Evolutionary conservation across 2,797 vertebrate genomes (phyloP).

Genomic region (Gobionotothen gibberifrons): DNA sequence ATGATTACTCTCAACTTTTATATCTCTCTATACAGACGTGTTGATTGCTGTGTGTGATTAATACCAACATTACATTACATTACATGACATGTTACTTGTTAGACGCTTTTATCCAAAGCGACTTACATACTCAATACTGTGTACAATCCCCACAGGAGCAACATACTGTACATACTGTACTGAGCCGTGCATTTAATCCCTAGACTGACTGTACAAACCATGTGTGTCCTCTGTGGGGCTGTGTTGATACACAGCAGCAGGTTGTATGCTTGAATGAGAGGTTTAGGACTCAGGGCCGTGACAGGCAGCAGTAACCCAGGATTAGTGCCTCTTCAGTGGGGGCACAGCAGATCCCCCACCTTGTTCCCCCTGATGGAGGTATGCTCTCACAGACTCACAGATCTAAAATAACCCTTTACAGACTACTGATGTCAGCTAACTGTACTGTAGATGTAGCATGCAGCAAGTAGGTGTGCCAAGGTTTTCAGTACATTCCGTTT

Average conservation of each 20-base stretch:
- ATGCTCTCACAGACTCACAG: constrained; percentile 55
- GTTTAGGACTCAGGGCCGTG: constrained; percentile 23
- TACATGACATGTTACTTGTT: no score
- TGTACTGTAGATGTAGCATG: background rate
- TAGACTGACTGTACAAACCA: constrained; percentile 5
- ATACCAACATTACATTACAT: no score
- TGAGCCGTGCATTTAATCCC: constrained; percentile 22
- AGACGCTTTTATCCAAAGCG: no score
- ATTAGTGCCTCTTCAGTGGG: constrained; percentile 46
- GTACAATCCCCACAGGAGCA: no score
- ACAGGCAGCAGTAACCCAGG: constrained; percentile 41
- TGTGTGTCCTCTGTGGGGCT: constrained; percentile 10
- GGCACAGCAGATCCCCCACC: constrained; percentile 55
- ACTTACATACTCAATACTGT: no score
- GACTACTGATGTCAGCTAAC: constrained; percentile 8
- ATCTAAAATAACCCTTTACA: constrained; percentile 64
- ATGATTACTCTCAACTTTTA: background rate
- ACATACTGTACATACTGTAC: constrained; percentile 36
- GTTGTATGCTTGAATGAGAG: constrained; percentile 29
- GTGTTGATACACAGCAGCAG: constrained; percentile 18
- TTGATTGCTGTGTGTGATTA: constrained; percentile 7
- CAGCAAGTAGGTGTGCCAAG: no score
- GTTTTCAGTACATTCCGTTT: no score
- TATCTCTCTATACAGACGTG: background rate
- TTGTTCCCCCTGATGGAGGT: constrained; percentile 60